A percentile compares a stretch with the other conserved stretches of the same genome.
Conservation (phyloP, 2,888 invertebrate genomes). For the Caenorhabditis sinica region DNA sequence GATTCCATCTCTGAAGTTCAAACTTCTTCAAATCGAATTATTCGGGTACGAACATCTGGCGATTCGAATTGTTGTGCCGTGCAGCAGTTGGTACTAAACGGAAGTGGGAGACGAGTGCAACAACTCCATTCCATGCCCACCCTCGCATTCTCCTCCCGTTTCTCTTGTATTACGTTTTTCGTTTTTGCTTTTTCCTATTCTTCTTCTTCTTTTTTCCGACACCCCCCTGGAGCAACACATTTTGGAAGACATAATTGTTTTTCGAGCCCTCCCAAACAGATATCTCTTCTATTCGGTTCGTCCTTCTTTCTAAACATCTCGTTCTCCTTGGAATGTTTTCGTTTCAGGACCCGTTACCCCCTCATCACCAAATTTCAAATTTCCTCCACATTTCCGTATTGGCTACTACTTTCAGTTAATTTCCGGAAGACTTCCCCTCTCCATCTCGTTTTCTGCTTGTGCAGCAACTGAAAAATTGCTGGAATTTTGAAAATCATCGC, state of each 20-base stretch:
- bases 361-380: conserved; percentile 20
- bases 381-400: conserved; percentile 22
- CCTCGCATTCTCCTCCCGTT: conserved; percentile 13
- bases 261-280: conserved; percentile 32
- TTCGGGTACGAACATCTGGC: not conserved
- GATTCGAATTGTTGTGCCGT: conserved; percentile 20
- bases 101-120: conserved; percentile 47
- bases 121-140: conserved; percentile 28
- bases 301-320: conserved; percentile 24
- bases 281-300: not conserved
- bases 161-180: conserved; percentile 59
- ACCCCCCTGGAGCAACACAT: conserved; percentile 6
- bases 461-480: not conserved
- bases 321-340: conserved; percentile 25
- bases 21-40: not conserved
- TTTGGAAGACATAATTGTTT: conserved; percentile 41
- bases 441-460: not conserved
- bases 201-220: conserved; percentile 16
- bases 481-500: conserved; percentile 21
- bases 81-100: conserved; percentile 49
- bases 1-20: not conserved
- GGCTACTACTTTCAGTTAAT: conserved; percentile 31
- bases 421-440: not conserved
- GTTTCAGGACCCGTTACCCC: not conserved
- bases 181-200: conserved; percentile 25